These are phyloP conservation scores for Pseudorhombus dupliciocellatus DNA, from an alignment of 2,113 vertebrate species.

Conservation along the genomic window DNA sequence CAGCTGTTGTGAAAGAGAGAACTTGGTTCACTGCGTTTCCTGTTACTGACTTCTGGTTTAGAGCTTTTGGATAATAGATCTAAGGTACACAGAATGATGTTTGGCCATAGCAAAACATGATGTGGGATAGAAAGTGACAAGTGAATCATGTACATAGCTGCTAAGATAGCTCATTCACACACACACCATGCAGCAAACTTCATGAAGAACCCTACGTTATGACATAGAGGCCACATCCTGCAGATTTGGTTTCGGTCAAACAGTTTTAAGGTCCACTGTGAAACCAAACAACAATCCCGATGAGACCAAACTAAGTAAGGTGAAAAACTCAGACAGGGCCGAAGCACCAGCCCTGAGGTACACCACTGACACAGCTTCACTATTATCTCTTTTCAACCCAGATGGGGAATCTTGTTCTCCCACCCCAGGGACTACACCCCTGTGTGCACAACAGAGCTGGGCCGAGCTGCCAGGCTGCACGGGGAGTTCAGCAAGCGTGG, in stretches of 20 bases:
- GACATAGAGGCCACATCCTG: slow-evolving; percentile 24
- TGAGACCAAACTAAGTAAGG: slow-evolving; percentile 6
- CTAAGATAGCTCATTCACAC: too few species aligned
- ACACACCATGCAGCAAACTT: background rate
- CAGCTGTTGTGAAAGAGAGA: too few species aligned
- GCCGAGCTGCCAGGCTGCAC: slow-evolving; percentile 82
- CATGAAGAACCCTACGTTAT: background rate
- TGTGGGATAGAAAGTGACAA: background rate
- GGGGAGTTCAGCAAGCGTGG: slow-evolving; percentile 87
- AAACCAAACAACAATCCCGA: background rate
- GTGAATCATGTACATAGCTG: background rate
- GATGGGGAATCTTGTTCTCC: slow-evolving; percentile 95
- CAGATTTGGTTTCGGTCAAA: background rate
- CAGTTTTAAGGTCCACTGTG: background rate
- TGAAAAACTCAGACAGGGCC: background rate
- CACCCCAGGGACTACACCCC: slow-evolving; percentile 94
- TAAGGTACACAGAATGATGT: background rate
- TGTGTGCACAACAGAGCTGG: slow-evolving; percentile 94
- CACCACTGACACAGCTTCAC: background rate
- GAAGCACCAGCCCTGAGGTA: background rate
- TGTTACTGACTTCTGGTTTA: slow-evolving; percentile 48
- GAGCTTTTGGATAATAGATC: background rate
- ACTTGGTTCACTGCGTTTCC: slow-evolving; percentile 10
- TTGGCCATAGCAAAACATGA: background rate
- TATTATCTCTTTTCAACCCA: slow-evolving; percentile 52